Percentiles rank a stretch among this genome's conserved stretches.
Conservation (phyloP, 2,797 vertebrate genomes). For the Pantherophis alleghaniensis region DNA sequence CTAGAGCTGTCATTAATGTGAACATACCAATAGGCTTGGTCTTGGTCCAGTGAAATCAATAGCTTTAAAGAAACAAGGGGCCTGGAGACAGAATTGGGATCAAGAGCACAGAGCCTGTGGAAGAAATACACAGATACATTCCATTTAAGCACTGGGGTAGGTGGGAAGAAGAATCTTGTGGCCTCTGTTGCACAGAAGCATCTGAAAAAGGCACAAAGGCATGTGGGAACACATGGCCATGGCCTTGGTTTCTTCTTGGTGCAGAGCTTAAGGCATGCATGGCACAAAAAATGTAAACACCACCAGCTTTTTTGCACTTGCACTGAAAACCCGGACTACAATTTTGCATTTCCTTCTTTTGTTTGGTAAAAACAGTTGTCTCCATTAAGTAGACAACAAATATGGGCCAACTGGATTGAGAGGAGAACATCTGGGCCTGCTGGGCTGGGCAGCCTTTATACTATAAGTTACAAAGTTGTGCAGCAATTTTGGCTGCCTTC, state of each 20-base stretch:
- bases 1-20: not conserved
- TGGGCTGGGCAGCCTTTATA: not conserved
- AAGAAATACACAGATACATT: not conserved
- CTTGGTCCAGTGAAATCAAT: not conserved
- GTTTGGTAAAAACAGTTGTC: not conserved
- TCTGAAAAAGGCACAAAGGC: not conserved
- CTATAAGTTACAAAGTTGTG: not conserved
- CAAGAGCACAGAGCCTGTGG: not conserved
- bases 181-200: not conserved
- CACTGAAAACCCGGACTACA: not conserved
- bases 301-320: not conserved
- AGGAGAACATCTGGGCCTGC: slow-evolving; percentile 16
- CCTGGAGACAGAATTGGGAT: not conserved
- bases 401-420: not conserved
- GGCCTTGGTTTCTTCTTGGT: not conserved
- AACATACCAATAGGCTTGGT: not conserved
- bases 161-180: too few relatives aligned
- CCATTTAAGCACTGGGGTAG: not conserved
- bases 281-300: not conserved
- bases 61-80: not conserved
- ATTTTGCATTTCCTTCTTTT: not conserved
- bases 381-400: not conserved
- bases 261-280: not conserved
- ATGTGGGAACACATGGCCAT: too few relatives aligned
- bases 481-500: not conserved